phyloP scores from a whole-genome alignment of 2,888 invertebrate genomes.

The Bugulina stolonifera region DNA sequence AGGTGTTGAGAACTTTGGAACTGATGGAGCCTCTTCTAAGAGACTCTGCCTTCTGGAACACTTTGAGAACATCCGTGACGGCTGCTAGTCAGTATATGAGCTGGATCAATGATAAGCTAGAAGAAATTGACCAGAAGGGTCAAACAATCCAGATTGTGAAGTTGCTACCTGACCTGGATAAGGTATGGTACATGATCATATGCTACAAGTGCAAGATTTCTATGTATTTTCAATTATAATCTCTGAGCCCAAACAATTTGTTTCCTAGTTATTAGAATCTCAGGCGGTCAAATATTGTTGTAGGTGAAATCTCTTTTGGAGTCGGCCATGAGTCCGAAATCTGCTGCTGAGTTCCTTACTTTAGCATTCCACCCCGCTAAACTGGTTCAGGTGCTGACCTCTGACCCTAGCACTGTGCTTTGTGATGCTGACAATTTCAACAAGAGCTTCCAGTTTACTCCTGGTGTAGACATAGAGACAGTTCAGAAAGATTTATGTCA shows the following conservation, averaged over 20 bases:
- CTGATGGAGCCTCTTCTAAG: conserved; percentile 27
- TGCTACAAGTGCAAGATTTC: not conserved
- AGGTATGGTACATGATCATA: not conserved
- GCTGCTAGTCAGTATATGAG: conserved; percentile 26
- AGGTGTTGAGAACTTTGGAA: conserved; percentile 16
- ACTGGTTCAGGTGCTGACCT: conserved; percentile 33
- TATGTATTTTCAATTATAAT: not conserved
- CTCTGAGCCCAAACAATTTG: too few species aligned
- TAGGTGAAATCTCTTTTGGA: conserved; percentile 31
- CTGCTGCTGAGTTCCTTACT: conserved; percentile 34
- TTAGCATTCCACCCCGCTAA: conserved; percentile 33
- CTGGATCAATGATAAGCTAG: conserved; percentile 27
- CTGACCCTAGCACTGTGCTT: conserved; percentile 31
- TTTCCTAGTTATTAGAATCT: too few species aligned
- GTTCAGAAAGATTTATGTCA: conserved; percentile 35
- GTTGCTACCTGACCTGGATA: conserved; percentile 33
- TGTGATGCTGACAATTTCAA: conserved; percentile 33
- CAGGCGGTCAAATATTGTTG: too few species aligned
- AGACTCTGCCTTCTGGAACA: conserved; percentile 26
- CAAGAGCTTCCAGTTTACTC: conserved; percentile 34
- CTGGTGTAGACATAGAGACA: conserved; percentile 31
- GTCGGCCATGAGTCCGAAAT: conserved; percentile 30
- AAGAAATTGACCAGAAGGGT: not conserved
- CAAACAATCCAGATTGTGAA: conserved; percentile 31
- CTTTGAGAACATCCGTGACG: conserved; percentile 13